Conservation (phyloP, 2,113 vertebrate genomes). For the Bos taurus region DNA sequence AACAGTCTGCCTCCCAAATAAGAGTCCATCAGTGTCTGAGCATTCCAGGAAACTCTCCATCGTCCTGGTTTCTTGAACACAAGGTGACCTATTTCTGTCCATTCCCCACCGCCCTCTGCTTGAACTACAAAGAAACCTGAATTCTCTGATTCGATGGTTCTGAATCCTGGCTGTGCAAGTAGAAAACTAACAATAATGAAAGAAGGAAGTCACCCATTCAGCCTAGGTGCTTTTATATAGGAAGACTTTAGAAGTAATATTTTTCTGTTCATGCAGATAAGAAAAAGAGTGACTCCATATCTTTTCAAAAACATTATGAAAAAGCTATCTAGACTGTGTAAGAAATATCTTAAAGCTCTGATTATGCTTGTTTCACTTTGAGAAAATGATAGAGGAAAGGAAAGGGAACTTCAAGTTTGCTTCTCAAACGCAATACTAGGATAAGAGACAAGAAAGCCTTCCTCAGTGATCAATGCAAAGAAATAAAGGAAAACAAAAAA, state of each 20-base stretch:
- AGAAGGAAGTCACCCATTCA: slow-evolving; percentile 6
- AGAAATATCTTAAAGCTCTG: background rate
- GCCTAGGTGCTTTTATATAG: background rate
- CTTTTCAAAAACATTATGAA: slow-evolving; percentile 23
- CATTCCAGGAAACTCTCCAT: background rate
- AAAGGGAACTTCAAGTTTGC: background rate
- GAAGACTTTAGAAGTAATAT: background rate
- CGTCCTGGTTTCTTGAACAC: background rate
- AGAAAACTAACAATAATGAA: background rate
- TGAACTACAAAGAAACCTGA: slow-evolving; percentile 35
- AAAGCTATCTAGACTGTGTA: background rate
- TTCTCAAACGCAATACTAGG: background rate
- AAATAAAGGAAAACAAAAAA: background rate
- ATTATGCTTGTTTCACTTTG: background rate
- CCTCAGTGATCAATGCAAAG: background rate
- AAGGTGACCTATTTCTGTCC: slow-evolving; percentile 20
- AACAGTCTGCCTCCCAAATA: background rate
- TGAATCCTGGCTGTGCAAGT: slow-evolving; percentile 36
- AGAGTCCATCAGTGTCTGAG: background rate
- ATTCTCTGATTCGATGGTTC: slow-evolving; percentile 16
- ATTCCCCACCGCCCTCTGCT: background rate
- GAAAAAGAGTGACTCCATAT: background rate
- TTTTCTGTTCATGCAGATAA: background rate
- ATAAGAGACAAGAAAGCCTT: background rate
- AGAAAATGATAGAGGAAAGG: background rate